Evolutionary conservation across 2,888 invertebrate species (phyloP).

Genomic region (Piscicola geometra): DNA sequence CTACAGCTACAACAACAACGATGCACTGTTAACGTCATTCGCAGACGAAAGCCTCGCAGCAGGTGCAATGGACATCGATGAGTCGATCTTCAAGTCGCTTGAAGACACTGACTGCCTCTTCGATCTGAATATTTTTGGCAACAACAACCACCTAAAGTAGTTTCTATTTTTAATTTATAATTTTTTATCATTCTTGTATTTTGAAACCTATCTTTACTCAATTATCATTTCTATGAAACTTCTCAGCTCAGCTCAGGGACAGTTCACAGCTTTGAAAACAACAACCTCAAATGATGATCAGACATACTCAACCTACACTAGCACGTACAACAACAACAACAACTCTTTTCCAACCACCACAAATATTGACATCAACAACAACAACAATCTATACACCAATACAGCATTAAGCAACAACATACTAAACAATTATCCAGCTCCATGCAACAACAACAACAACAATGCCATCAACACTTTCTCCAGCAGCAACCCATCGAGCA

Average conservation of each 20-base stretch:
- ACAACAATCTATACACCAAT: background rate
- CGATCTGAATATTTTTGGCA: slow-evolving; percentile 16
- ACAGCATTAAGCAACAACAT: too few relatives aligned
- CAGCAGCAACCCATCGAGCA: slow-evolving; percentile 7
- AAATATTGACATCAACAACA: background rate
- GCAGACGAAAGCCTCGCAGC: background rate
- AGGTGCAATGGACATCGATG: slow-evolving; percentile 18
- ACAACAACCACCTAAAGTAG: background rate
- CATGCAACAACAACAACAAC: background rate
- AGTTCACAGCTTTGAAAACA: too few relatives aligned
- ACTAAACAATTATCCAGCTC: background rate
- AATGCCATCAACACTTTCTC: background rate
- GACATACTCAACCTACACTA: too few relatives aligned
- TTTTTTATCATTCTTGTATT: too few relatives aligned
- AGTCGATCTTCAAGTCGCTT: slow-evolving; percentile 20
- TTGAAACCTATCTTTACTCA: too few relatives aligned
- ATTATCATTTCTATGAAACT: too few relatives aligned
- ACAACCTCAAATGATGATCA: too few relatives aligned
- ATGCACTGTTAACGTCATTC: background rate
- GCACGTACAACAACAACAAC: background rate
- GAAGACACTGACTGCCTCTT: slow-evolving; percentile 30
- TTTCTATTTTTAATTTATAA: background rate
- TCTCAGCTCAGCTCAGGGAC: too few relatives aligned
- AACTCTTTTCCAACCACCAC: background rate
- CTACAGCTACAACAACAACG: slow-evolving; percentile 5